These are phyloP conservation scores for Lytechinus pictus DNA, from an alignment of 35 echinoderm and acorn worm species.

Conservation along the genomic window DNA sequence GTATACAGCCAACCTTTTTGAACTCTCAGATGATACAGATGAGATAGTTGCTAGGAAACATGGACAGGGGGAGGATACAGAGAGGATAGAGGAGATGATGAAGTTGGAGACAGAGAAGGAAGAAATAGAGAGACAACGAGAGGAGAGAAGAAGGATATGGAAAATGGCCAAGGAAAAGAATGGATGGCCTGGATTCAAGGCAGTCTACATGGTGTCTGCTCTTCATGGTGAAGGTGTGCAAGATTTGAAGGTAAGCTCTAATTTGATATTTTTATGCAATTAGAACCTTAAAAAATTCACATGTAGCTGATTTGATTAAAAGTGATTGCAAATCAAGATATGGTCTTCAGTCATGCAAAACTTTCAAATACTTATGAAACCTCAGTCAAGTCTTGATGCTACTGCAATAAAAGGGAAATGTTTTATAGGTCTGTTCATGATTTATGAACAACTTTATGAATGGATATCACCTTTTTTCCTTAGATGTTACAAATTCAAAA, in stretches of 20 bases:
- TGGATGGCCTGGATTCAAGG: constrained; percentile 80
- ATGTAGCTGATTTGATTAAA: too few species aligned
- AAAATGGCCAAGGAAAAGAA: constrained; percentile 39
- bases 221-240: constrained; percentile 73
- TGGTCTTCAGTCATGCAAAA: too few species aligned
- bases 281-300: too few species aligned
- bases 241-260: constrained; percentile 73
- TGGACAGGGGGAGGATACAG: background rate
- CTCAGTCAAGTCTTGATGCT: too few species aligned
- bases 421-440: too few species aligned
- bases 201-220: constrained; percentile 91
- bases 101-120: constrained; percentile 11
- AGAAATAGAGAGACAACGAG: constrained; percentile 9
- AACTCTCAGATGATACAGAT: background rate
- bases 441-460: too few species aligned
- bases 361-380: too few species aligned
- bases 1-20: background rate
- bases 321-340: too few species aligned
- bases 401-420: too few species aligned
- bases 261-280: too few species aligned
- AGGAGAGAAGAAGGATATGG: constrained; percentile 22
- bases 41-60: background rate
- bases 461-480: too few species aligned
- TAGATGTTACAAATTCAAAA: too few species aligned
- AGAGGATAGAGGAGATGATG: constrained; percentile 6